Percentiles rank a stretch among this genome's conserved stretches.
These are phyloP conservation scores for Drosophila punjabiensis DNA, from an alignment of 1,140 invertebrate genomes.

Conservation along the genomic window DNA sequence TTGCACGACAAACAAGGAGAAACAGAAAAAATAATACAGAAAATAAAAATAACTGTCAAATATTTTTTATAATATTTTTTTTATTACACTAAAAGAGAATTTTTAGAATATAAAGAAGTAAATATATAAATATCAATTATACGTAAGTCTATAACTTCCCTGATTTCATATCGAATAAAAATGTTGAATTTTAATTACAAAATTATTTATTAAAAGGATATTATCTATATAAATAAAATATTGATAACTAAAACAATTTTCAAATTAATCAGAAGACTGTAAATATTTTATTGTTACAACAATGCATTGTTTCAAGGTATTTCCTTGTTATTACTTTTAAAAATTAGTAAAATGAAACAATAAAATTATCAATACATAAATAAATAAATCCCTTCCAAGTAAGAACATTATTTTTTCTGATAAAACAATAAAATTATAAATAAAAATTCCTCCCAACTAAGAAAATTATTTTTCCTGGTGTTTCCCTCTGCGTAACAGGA, in stretches of 20 bases:
- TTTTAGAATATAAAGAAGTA: no score
- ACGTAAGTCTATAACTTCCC: no score
- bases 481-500: constrained; percentile 14
- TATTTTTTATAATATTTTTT: constrained; percentile 18
- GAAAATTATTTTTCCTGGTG: constrained; percentile 20
- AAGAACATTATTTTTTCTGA: constrained; percentile 12
- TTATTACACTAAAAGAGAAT: constrained; percentile 1
- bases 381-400: not conserved
- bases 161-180: no score
- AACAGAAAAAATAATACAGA: not conserved
- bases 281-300: not conserved
- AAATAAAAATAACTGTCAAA: constrained; percentile 10
- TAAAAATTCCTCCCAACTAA: no score
- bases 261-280: not conserved
- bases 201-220: no score
- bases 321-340: no score
- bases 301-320: not conserved
- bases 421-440: not conserved
- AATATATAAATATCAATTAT: no score
- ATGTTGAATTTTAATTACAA: no score
- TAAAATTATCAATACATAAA: not conserved
- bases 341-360: not conserved
- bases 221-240: no score
- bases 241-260: not conserved
- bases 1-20: constrained; percentile 26